Percentiles rank a stretch among this genome's conserved stretches.
Conservation (phyloP, 1,140 invertebrate species). For the Venturia canescens region DNA sequence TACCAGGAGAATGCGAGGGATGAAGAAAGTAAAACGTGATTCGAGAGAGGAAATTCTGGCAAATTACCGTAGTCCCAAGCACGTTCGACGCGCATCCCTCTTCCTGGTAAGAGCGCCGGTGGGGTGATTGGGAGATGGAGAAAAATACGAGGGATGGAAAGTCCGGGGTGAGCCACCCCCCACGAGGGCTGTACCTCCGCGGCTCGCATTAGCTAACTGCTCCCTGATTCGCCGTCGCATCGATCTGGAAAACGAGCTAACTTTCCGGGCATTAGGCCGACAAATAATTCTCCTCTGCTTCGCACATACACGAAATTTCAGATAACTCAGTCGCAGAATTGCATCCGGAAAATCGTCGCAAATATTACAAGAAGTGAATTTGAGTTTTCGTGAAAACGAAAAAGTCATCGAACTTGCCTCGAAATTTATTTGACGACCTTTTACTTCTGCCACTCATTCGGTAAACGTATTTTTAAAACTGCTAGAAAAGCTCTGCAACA, state of each 20-base stretch:
- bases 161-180: slow-evolving; percentile 58
- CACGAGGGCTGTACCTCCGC: slow-evolving; percentile 64
- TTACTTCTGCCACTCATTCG: too few species aligned
- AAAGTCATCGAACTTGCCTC: too few species aligned
- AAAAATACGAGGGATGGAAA: slow-evolving; percentile 18
- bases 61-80: slow-evolving; percentile 40
- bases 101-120: slow-evolving; percentile 31
- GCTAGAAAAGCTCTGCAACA: too few species aligned
- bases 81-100: slow-evolving; percentile 30
- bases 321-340: too few species aligned
- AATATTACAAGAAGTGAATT: neutral
- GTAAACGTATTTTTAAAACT: too few species aligned
- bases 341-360: neutral
- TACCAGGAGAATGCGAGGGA: neutral
- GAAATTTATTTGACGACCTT: too few species aligned
- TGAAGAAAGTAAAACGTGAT: slow-evolving; percentile 19
- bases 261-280: slow-evolving; percentile 62
- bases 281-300: slow-evolving; percentile 46
- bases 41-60: slow-evolving; percentile 19
- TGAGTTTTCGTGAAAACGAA: too few species aligned
- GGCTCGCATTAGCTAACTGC: slow-evolving; percentile 69
- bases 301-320: neutral
- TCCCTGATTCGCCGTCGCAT: slow-evolving; percentile 68
- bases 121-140: slow-evolving; percentile 22
- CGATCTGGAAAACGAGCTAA: slow-evolving; percentile 65